These are phyloP conservation scores for Gobio occitaniae DNA, from an alignment of 2,797 vertebrate genomes.

Conservation along the genomic window DNA sequence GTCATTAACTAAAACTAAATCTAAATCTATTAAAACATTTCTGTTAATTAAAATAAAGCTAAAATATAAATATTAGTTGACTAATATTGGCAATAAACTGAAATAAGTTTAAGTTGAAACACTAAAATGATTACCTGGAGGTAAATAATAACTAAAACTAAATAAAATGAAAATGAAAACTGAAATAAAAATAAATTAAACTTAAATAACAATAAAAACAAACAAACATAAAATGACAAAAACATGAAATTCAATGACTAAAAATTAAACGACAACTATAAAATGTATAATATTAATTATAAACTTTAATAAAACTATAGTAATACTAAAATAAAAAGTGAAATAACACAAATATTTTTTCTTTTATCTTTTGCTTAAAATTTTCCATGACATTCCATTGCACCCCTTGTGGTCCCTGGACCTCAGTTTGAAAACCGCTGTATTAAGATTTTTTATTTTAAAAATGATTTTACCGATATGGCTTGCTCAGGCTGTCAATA, in stretches of 20 bases:
- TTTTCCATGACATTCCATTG: not conserved
- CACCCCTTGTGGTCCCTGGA: not conserved
- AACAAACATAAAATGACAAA: not conserved
- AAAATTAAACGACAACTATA: not conserved
- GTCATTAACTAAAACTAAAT: not conserved
- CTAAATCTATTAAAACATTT: not conserved
- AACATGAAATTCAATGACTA: no score
- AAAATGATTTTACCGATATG: conserved; percentile 66
- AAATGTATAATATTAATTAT: not conserved
- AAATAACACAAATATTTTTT: not conserved
- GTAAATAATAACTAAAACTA: not conserved
- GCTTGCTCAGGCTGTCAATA: conserved; percentile 63
- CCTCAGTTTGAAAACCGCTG: not conserved
- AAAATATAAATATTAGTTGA: not conserved
- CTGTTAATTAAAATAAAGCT: no score
- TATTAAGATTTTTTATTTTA: not conserved
- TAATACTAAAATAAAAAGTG: not conserved
- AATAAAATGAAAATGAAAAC: no score
- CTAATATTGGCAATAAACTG: not conserved
- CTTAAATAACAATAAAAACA: no score
- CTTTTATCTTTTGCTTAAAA: not conserved
- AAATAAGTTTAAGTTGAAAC: not conserved
- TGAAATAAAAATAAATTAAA: no score
- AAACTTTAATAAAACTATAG: not conserved
- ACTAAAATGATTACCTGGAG: not conserved